Evolutionary conservation across 2,113 vertebrate species (phyloP).

Genomic region (Pygoscelis antarcticus): DNA sequence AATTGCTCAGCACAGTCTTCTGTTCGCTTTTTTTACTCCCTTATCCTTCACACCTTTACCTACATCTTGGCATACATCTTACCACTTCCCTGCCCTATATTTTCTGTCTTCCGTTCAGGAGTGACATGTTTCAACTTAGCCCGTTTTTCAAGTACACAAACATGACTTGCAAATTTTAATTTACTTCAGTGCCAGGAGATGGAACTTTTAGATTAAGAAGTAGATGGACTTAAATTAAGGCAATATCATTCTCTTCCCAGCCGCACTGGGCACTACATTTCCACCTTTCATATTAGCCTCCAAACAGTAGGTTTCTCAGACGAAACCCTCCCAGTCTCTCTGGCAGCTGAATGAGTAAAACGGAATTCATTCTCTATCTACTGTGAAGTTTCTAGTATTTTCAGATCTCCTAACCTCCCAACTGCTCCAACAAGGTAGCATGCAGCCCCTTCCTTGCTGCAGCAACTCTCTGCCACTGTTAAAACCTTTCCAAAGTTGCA

Average conservation of each 20-base stretch:
- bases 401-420: neutral
- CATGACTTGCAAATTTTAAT: neutral
- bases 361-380: neutral
- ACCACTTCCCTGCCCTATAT: neutral
- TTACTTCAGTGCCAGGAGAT: neutral
- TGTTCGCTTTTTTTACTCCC: neutral
- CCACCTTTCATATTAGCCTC: neutral
- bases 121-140: neutral
- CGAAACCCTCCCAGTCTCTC: neutral
- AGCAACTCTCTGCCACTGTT: neutral
- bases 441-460: no score
- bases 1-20: neutral
- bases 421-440: neutral
- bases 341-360: neutral
- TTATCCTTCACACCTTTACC: neutral
- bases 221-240: neutral
- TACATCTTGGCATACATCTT: neutral
- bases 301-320: neutral
- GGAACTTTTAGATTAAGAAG: neutral
- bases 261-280: neutral
- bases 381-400: neutral
- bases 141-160: neutral
- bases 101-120: neutral
- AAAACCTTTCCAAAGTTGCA: neutral
- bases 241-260: neutral